Conservation (phyloP, 2,888 invertebrate species). For the Hydrotaea diabolus region DNA sequence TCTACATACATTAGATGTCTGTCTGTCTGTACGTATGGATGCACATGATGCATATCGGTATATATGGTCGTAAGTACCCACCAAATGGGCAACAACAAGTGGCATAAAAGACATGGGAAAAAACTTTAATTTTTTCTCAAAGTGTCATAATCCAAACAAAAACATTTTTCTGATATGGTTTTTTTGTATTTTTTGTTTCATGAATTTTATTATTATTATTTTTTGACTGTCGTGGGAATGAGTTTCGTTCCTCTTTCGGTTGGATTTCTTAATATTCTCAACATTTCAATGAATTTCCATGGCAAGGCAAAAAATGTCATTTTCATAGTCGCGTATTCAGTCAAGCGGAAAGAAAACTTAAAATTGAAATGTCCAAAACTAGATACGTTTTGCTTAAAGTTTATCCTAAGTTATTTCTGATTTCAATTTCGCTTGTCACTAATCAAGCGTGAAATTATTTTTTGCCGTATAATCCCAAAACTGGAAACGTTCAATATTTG, state of each 20-base stretch:
- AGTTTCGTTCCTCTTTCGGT: constrained; percentile 6
- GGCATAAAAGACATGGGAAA: constrained; percentile 37
- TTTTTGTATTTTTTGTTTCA: constrained; percentile 16
- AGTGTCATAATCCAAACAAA: constrained; percentile 58
- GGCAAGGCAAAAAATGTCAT: background rate
- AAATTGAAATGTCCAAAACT: background rate
- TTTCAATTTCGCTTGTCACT: constrained; percentile 38
- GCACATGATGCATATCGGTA: background rate
- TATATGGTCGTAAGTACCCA: background rate
- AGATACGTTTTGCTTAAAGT: constrained; percentile 27
- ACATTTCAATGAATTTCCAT: background rate
- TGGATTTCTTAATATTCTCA: constrained; percentile 2
- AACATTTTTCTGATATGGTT: constrained; percentile 36
- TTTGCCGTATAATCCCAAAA: background rate
- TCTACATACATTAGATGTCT: constrained; percentile 31
- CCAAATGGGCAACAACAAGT: constrained; percentile 44
- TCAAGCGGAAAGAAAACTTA: background rate
- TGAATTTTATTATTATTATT: constrained; percentile 6
- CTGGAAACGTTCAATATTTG: background rate
- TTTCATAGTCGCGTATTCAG: background rate
- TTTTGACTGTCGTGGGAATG: constrained; percentile 50
- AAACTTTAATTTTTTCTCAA: constrained; percentile 33
- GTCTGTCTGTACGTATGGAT: background rate
- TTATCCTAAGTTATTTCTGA: constrained; percentile 18
- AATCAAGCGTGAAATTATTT: constrained; percentile 57